Conservation (phyloP, 2,113 vertebrate species). For the Tichodroma muraria region DNA sequence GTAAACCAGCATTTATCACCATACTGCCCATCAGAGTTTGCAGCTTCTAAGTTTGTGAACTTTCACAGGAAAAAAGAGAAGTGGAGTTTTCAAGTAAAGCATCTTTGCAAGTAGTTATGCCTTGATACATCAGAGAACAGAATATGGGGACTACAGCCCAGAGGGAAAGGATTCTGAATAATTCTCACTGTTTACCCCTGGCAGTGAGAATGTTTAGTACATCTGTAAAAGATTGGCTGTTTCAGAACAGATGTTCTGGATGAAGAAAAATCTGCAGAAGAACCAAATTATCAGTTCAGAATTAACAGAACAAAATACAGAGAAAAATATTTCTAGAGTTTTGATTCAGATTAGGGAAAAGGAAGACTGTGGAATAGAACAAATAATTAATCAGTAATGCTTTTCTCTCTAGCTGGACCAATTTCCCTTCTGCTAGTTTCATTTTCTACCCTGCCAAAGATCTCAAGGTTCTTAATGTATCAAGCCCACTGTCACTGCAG, state of each 20-base stretch:
- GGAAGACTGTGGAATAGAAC: not conserved
- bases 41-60: not conserved
- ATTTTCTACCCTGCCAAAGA: not conserved
- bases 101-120: not conserved
- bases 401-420: not conserved
- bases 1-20: not conserved
- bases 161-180: not conserved
- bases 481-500: not conserved
- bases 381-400: not conserved
- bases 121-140: not conserved
- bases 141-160: not conserved
- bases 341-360: slow-evolving; percentile 23
- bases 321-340: slow-evolving; percentile 24
- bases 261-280: slow-evolving; percentile 27
- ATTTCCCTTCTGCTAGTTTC: not conserved
- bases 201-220: slow-evolving; percentile 9
- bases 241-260: slow-evolving; percentile 19
- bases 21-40: not conserved
- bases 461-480: not conserved
- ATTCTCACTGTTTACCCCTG: slow-evolving; percentile 34
- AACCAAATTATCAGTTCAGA: slow-evolving; percentile 19
- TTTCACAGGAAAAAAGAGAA: not conserved
- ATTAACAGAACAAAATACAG: slow-evolving; percentile 4
- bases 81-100: not conserved
- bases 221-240: slow-evolving; percentile 1